Evolutionary conservation across 2,797 vertebrate species (phyloP), one percentile per base, ranked within the genome.

Genomic region (Clarias platycephalus): DNA sequence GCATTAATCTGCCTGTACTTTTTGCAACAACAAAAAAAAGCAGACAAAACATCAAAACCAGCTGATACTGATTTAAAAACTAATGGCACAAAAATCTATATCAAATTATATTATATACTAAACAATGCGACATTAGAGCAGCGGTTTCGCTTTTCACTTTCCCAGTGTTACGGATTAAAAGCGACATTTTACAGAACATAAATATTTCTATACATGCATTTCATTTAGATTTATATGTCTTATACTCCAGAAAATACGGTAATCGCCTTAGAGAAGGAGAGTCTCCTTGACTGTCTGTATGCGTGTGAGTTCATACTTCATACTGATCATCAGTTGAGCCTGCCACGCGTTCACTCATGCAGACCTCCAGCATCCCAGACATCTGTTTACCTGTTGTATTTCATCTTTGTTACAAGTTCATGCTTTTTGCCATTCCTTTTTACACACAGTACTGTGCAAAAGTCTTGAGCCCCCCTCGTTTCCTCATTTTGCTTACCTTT

Each of bases 261-360:
- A 62, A 77, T 31, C 44, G 53, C 10, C 16, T 26, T 75, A 37
- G 44, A 77, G 55, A 72, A 57, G 24, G 34, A 34, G 85, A 67
- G 44, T 37, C 62, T 80, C 58, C 77, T 53, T 74, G 67, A 58
- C 66, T 44, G 83, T 62, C 18, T 22, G 62, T 40, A 31, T 26
- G 82, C 8, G 66, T 18, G 67, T 37, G 68, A 75, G 75, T 88
- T 86, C 84, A 87, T 84, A 74, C 85, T 64, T 74, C 71, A 62
- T 86, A 68, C 44, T 53, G 84, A 85, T 86, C 86, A 82, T 88
- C 88, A 88, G 87, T 81, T 88, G 86, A 89, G 88, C 88, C 88
- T 89, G 88, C 87, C 88, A 85, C 68, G 88, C 82, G 24, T 70
- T 85, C 79, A 66, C 74, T 72, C 77, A 64, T 66, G 83, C 80